A percentile compares a stretch with the other conserved stretches of the same genome.
Evolutionary conservation across 2,113 vertebrate genomes (phyloP).

Genomic region (Gymnorhina tibicen): DNA sequence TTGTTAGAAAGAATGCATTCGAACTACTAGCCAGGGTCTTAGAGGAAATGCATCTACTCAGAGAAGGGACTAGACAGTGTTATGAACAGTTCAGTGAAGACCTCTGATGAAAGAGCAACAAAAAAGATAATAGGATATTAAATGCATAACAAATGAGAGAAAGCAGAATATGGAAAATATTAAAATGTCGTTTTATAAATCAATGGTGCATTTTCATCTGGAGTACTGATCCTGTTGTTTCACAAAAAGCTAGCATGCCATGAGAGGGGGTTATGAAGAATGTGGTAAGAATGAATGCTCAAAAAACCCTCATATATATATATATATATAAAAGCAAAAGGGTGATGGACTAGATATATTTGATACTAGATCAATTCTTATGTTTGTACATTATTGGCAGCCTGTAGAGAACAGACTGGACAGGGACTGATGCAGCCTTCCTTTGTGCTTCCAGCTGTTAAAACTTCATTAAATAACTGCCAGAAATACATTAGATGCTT

Average conservation of each 20-base stretch:
- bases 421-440: not conserved
- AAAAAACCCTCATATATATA: not conserved
- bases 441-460: slow-evolving; percentile 34
- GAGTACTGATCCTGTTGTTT: not conserved
- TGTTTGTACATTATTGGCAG: not conserved
- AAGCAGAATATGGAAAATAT: slow-evolving; percentile 17
- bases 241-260: not conserved
- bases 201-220: not conserved
- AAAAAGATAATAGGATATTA: slow-evolving; percentile 4
- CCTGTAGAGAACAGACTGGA: not conserved
- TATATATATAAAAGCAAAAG: not conserved
- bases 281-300: not conserved
- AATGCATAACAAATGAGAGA: slow-evolving; percentile 4
- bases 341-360: not conserved
- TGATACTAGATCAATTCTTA: not conserved
- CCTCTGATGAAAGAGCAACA: not conserved
- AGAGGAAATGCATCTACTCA: not conserved
- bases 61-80: not conserved
- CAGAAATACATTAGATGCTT: slow-evolving; percentile 23
- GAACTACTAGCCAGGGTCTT: not conserved
- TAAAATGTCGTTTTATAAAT: slow-evolving; percentile 8
- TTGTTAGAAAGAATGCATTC: not conserved
- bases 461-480: slow-evolving; percentile 42
- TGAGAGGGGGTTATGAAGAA: not conserved
- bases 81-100: not conserved